Percentiles rank a stretch among this genome's conserved stretches.
Evolutionary conservation across 2,113 vertebrate genomes (phyloP).

Genomic region (Bucco capensis): DNA sequence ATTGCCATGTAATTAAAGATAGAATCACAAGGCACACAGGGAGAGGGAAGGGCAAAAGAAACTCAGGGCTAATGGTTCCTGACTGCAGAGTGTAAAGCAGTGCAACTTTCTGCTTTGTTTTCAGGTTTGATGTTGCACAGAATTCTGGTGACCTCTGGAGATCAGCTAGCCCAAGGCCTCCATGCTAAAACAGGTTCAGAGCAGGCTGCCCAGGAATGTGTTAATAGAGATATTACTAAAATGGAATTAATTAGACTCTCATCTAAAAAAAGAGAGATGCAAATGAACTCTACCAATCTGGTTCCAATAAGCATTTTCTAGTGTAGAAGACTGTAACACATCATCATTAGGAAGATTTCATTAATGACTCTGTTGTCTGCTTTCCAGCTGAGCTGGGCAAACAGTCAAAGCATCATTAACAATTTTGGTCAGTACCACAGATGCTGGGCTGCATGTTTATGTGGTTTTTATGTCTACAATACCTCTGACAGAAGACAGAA

Average conservation of each 20-base stretch:
- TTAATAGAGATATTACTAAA: background rate
- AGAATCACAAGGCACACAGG: background rate
- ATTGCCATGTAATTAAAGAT: background rate
- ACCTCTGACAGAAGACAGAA: background rate
- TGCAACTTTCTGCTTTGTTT: background rate
- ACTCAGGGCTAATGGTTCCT: background rate
- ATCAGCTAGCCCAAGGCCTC: background rate
- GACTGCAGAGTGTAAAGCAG: background rate
- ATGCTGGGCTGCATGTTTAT: background rate
- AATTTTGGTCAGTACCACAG: background rate
- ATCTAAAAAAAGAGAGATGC: background rate
- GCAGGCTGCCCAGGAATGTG: background rate
- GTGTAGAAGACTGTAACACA: background rate
- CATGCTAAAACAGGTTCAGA: background rate
- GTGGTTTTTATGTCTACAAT: background rate
- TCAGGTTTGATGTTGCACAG: background rate
- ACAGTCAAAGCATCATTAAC: background rate
- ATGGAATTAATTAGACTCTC: background rate
- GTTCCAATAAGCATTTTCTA: background rate
- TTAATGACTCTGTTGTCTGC: background rate
- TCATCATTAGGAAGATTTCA: background rate
- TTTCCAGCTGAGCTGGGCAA: background rate
- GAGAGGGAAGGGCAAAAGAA: background rate
- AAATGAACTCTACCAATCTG: background rate
- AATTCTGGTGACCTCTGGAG: background rate